phyloP scores from a whole-genome alignment of 2,888 invertebrate genomes.

The Troides aeacus region DNA sequence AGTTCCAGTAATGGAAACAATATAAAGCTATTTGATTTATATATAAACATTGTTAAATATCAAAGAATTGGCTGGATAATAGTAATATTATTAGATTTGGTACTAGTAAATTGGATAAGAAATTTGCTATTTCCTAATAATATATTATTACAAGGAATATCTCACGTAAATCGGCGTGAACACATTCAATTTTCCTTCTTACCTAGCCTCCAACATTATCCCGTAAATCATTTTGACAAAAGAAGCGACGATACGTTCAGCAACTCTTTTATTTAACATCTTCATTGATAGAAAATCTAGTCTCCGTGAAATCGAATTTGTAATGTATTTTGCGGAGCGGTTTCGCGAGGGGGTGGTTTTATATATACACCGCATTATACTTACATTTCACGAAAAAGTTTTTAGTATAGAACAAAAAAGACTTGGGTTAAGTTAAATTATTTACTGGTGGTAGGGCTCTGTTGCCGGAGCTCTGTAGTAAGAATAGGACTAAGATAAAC shows the following conservation, averaged over 20 bases:
- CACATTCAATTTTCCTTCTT: conserved; percentile 21
- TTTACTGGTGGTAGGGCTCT: no score
- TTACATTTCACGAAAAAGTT: background rate
- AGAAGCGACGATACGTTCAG: conserved; percentile 27
- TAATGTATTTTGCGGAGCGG: conserved; percentile 18
- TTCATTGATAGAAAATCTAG: conserved; percentile 28
- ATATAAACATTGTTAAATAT: no score
- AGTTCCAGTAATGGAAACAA: no score
- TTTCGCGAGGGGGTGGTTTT: background rate
- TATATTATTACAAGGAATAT: background rate
- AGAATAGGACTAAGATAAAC: no score
- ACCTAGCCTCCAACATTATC: conserved; percentile 21
- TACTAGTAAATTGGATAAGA: background rate
- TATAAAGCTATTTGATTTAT: no score
- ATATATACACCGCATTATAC: background rate
- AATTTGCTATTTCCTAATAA: background rate
- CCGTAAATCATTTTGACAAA: conserved; percentile 22
- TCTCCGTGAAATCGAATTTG: conserved; percentile 29
- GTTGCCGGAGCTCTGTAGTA: no score
- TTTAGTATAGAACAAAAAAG: no score
- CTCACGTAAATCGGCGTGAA: conserved; percentile 10
- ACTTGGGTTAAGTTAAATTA: no score
- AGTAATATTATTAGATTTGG: no score
- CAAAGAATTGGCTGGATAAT: no score
- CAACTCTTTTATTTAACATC: conserved; percentile 29